Percentiles rank a stretch among this genome's conserved stretches.
phyloP scores from a whole-genome alignment of 2,888 invertebrate species.

The Microplitis deprimator region DNA sequence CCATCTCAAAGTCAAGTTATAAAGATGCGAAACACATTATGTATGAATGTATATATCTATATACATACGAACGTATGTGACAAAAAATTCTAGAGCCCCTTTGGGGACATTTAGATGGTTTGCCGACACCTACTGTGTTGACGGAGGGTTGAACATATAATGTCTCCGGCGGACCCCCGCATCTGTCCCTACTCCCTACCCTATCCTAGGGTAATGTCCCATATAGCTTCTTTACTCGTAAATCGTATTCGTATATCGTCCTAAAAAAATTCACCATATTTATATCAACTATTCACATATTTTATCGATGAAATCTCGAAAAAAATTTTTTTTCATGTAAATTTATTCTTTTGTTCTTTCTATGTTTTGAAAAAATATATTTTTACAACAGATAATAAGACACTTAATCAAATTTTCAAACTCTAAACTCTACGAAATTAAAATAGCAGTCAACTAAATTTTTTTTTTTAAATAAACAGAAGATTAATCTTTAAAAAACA shows the following conservation, averaged over 20 bases:
- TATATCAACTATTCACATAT: neutral
- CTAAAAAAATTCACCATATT: neutral
- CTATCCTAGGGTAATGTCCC: slow-evolving; percentile 23
- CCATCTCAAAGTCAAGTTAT: slow-evolving; percentile 36
- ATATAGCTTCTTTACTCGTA: slow-evolving; percentile 12
- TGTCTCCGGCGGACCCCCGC: slow-evolving; percentile 50
- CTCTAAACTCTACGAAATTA: too few species aligned
- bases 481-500: slow-evolving; percentile 28
- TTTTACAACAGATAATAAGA: too few species aligned
- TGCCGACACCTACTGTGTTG: slow-evolving; percentile 54
- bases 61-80: slow-evolving; percentile 31
- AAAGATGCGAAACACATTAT: slow-evolving; percentile 34
- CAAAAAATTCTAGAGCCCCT: slow-evolving; percentile 45
- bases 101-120: slow-evolving; percentile 56
- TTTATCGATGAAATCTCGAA: neutral
- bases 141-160: slow-evolving; percentile 49
- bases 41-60: slow-evolving; percentile 23
- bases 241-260: neutral
- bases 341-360: neutral
- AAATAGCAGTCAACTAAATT: too few species aligned
- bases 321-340: neutral
- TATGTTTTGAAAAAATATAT: neutral
- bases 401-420: too few species aligned
- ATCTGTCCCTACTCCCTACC: slow-evolving; percentile 47
- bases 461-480: neutral